Evolutionary conservation across 2,888 invertebrate genomes (phyloP), one percentile per base, ranked within the genome.

Genomic region (Brachypterus glaber): DNA sequence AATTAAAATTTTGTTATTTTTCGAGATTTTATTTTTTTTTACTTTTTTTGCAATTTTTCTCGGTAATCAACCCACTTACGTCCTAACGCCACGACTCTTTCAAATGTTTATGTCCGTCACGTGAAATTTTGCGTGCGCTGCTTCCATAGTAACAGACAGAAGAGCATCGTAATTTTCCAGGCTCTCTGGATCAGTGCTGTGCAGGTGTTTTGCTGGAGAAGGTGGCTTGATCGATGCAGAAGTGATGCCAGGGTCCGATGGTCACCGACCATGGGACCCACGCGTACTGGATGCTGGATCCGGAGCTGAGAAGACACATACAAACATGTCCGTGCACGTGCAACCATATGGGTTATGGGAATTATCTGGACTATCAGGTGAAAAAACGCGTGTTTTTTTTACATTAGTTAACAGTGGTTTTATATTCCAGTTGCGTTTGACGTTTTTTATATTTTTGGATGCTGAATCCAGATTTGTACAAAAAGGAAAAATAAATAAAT

Each of bases 311-410:
- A 64, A 79, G 82, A 66, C 89, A 89, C 73, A 88, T 89, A 66
- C 83, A 85, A 68, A 81, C 79, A 65, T 89, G 89, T 71, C 81
- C 85, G 55, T 89, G 89, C 71, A 82, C 86, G 58, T 89, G 89
- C 76, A 86, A 88, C 73, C 89, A 89, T 74, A 84, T 89, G 83
- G 89, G 89, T 63, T 88, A 86, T 72, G 89, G 89, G 57, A 89
- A 89, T 72, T 87, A 81, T 66, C 81, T 86, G 79, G 87, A 87
- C 72, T 88, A 87, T 70, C 86, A 86, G 79, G 83, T 84, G 67
- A 64, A 58, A n/a, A n/a, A n/a, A n/a, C n/a, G n/a, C n/a, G n/a
- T n/a, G n/a, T n/a, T n/a, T n/a, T n/a, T n/a, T n/a, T n/a, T n/a
- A n/a, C n/a, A n/a, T n/a, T n/a, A n/a, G 47, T 2, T 26, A 14